Conservation (phyloP, 2,113 vertebrate species). For the Apus apus region DNA sequence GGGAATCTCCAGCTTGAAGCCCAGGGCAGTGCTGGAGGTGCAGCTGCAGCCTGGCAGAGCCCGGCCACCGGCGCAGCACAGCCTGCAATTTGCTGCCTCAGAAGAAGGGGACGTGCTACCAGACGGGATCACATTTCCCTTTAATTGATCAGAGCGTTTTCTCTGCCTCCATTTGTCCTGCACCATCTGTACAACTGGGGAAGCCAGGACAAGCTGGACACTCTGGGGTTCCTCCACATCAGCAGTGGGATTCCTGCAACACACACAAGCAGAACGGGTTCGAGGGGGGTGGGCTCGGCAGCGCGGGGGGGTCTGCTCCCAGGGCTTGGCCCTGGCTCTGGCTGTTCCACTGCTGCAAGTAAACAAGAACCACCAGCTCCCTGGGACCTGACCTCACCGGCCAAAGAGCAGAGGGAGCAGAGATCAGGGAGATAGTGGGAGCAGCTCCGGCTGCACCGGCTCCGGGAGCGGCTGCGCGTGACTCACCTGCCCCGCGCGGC, state of each 20-base stretch:
- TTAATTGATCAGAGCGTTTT: conserved; percentile 37
- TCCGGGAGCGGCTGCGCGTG: not conserved
- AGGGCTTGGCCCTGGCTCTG: not conserved
- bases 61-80: not conserved
- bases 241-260: conserved; percentile 17
- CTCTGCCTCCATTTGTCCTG: not conserved
- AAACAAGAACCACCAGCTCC: not conserved
- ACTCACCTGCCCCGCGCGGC: not conserved
- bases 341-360: not conserved
- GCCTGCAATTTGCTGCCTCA: not conserved
- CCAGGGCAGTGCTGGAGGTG: not conserved
- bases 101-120: not conserved
- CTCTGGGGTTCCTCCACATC: not conserved
- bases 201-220: not conserved
- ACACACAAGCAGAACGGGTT: not conserved
- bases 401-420: not conserved
- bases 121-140: conserved; percentile 16
- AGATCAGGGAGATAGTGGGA: not conserved
- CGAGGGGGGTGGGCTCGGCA: accelerated
- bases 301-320: accelerated
- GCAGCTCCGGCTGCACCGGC: not conserved
- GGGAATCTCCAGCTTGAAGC: not conserved
- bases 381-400: not conserved
- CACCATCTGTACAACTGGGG: not conserved
- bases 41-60: not conserved